phyloP scores from a whole-genome alignment of 2,888 invertebrate species.

The Nephrotoma appendiculata region DNA sequence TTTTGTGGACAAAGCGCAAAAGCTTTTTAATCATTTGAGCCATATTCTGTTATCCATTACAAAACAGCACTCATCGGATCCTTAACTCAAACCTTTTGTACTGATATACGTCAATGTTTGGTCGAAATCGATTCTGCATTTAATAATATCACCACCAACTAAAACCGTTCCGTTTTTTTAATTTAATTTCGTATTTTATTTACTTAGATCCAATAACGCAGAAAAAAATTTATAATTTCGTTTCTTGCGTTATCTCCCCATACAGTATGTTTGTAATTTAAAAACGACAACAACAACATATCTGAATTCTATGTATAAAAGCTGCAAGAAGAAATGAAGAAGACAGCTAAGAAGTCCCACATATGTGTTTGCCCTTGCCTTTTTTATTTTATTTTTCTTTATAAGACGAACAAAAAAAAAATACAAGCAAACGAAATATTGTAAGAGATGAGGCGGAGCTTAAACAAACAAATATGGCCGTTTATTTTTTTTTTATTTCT shows the following conservation, averaged over 20 bases:
- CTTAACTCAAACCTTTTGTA: too few relatives aligned
- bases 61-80: too few relatives aligned
- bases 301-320: background rate
- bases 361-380: constrained; percentile 1
- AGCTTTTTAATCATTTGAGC: too few relatives aligned
- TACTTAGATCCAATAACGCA: background rate
- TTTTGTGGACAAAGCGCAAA: too few relatives aligned
- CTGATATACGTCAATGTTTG: background rate
- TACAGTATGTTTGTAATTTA: background rate
- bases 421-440: background rate
- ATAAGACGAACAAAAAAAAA: background rate
- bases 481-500: background rate
- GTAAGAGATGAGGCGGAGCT: constrained; percentile 26
- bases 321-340: background rate
- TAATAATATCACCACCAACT: background rate
- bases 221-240: background rate
- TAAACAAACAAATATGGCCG: constrained; percentile 31
- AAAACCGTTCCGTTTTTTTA: background rate
- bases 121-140: background rate
- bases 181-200: background rate
- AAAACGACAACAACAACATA: background rate
- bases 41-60: too few relatives aligned
- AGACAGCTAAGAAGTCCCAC: background rate
- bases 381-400: background rate
- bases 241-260: background rate